Conservation (phyloP, 2,888 invertebrate genomes). For the Endotricha flammealis region DNA sequence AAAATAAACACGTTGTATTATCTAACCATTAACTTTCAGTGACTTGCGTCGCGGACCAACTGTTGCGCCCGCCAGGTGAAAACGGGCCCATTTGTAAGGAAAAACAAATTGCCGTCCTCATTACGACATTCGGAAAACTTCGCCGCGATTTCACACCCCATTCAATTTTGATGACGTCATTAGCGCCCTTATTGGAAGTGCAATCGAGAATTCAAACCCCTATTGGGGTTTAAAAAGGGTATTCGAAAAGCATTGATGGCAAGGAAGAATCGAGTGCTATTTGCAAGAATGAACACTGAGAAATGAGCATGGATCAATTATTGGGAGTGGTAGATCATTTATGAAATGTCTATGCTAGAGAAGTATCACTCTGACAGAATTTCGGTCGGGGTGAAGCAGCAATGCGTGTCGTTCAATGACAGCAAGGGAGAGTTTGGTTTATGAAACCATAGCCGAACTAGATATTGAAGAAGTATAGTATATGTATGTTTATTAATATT, state of each 20-base stretch:
- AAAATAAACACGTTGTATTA: conserved; percentile 9
- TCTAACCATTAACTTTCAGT: conserved; percentile 20
- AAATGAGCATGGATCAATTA: no score
- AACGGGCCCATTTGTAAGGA: conserved; percentile 59
- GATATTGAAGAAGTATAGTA: no score
- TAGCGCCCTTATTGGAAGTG: conserved; percentile 9
- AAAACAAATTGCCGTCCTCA: conserved; percentile 64
- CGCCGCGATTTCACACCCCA: conserved; percentile 55
- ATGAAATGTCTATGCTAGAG: no score
- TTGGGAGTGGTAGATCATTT: no score
- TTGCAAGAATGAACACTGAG: no score
- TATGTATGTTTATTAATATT: no score
- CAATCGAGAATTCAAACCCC: conserved; percentile 5
- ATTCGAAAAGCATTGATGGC: not conserved
- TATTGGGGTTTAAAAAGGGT: not conserved
- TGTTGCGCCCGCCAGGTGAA: conserved; percentile 63
- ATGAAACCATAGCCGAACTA: no score
- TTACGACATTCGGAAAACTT: conserved; percentile 59
- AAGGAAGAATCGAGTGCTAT: no score
- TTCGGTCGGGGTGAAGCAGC: no score
- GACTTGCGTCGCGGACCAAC: conserved; percentile 45
- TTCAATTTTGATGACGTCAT: conserved; percentile 41
- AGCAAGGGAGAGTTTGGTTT: no score
- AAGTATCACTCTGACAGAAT: no score
- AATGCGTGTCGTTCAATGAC: no score